These are phyloP conservation scores for Lamprotornis superbus DNA, from an alignment of 2,113 vertebrate species.

Conservation along the genomic window DNA sequence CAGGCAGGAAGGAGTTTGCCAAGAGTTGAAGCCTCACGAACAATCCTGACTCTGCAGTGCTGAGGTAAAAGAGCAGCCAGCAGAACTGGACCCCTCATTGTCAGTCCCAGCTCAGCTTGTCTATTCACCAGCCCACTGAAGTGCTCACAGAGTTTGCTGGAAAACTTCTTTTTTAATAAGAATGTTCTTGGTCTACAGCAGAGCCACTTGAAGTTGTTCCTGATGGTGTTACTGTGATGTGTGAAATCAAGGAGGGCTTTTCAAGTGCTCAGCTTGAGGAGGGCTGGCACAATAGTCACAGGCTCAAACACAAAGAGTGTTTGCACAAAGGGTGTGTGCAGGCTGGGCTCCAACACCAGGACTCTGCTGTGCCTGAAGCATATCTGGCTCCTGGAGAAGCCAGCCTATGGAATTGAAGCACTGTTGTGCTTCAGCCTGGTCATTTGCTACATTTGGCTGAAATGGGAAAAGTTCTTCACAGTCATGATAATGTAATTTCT, in stretches of 20 bases:
- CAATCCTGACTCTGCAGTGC: rapidly evolving
- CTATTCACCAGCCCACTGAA: neutral
- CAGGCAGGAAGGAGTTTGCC: neutral
- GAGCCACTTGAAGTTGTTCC: neutral
- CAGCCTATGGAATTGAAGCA: neutral
- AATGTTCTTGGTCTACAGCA: neutral
- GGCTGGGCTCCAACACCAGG: neutral
- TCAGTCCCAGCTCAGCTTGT: neutral
- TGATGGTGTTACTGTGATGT: neutral
- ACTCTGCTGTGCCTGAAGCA: neutral
- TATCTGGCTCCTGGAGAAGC: neutral
- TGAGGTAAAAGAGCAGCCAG: neutral
- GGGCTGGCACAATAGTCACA: neutral
- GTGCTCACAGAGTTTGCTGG: neutral
- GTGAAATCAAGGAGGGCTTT: neutral
- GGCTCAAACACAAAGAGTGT: neutral
- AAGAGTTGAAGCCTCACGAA: neutral
- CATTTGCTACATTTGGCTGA: neutral
- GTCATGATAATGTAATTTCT: neutral
- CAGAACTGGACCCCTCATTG: neutral
- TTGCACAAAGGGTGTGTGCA: neutral
- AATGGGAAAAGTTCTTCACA: neutral
- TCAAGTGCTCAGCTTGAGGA: neutral
- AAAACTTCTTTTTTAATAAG: neutral
- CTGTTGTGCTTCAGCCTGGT: neutral